Evolutionary conservation across 2,113 vertebrate species (phyloP), one percentile per base, ranked within the genome.

Genomic region (Cervus canadensis): DNA sequence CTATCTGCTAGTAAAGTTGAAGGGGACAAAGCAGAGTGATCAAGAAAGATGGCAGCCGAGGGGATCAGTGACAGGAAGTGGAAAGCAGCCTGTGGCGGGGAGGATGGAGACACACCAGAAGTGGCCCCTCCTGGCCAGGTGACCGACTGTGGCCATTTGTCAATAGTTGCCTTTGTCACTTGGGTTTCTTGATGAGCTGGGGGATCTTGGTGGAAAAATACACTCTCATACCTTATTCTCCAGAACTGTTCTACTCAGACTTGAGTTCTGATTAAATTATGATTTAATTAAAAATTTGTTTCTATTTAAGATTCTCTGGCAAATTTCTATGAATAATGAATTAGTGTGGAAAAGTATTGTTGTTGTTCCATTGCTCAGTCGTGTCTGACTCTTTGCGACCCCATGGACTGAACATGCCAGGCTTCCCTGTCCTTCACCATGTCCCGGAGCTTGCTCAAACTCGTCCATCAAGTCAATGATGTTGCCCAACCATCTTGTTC

Each of bases 61-160:
- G 33, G 30, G 36, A 10, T 48, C 0, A 40, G 28, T 10, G 45
- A 0, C 12, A 11, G 0, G 8, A 59, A 43, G 36, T 3, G 54
- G 83, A 56, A 21, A 56, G 15, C 15, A 50, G 6, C 28, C 71
- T 12, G 6, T 19, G 21, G 7, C 17, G 28, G 8, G 19, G n/a
- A 30, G 3, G 30, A 17, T 9, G 17, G 3, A 17, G 33, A 33
- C 1, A 0, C 1, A 0, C 36, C 2, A 14, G 19, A 74, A 13
- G 3, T 10, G 5, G 7, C 14, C 19, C 45, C 25, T 79, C 79
- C 48, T 26, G 15, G 12, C 1, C 10, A 9, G 40, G 12, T 15
- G n/a, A 36, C 26, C 8, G 6, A n/a, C 16, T 8, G 28, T 11
- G 36, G 3, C 0, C 23, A 23, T 50, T 26, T 91, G n/a, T 7